Evolutionary conservation across 1,140 invertebrate species (phyloP), one percentile per base, ranked within the genome.

Genomic region (Solenopsis invicta): DNA sequence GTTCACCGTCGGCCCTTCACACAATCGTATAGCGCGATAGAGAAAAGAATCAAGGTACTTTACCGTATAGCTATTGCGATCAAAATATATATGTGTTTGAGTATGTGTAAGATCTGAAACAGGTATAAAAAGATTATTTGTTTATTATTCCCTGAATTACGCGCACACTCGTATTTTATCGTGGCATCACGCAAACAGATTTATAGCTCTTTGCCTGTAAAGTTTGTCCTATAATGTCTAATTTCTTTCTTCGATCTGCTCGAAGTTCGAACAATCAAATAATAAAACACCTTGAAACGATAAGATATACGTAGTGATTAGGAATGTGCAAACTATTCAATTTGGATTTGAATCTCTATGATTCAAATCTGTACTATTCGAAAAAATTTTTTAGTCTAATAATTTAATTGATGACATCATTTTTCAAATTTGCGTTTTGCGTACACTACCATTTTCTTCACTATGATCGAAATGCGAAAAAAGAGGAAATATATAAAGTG

Each of bases 41-140:
- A n/a, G 37, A 45, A 82, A 72, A 59, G 66, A 72, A 41, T 18
- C 18, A 29, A 59, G 2, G 10, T 56, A 71, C 13, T 54, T 81
- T 24, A 37, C 56, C 34, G 3, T 37, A 29, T 10, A 37, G 12
- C n/a, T 80, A 18, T 69, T 8, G 29, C 61, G n/a, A 66, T 34
- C 24, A 24, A 78, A 16, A 50, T 21, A 24, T 3, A 34, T 29
- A 2, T 29, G 29, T 29, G 29, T 29, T 29, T 29, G 29, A 1
- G 29, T 29, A 29, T 29, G 29, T 29, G 29, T 29, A 29, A 41
- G n/a, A 24, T 76, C 54, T 18, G 24, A 4, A 8, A 41, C 5
- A 16, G 18, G 34, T 29, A n/a, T 34, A 41, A 72, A 72, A 50
- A 29, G 5, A n/a, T 74, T 34, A 54, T 74, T 74, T 13, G 50